These are phyloP conservation scores for Penaeus indicus DNA, from an alignment of 1,140 invertebrate genomes.

Conservation along the genomic window DNA sequence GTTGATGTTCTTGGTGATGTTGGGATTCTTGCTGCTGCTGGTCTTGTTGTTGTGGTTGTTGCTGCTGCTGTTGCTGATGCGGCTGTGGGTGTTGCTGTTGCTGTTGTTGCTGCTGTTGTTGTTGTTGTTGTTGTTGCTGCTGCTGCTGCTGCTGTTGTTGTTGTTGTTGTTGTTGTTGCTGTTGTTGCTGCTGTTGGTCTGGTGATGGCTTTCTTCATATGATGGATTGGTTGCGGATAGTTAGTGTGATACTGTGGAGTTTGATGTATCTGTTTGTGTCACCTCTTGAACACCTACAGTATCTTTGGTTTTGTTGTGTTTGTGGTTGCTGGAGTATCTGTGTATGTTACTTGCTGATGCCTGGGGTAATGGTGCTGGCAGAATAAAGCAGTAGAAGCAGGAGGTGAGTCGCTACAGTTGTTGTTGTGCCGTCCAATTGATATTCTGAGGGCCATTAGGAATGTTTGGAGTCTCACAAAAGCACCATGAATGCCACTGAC, in stretches of 20 bases:
- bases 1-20: not conserved
- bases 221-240: constrained; percentile 49
- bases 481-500: constrained; percentile 66
- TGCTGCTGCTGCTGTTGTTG: constrained; percentile 26
- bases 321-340: constrained; percentile 47
- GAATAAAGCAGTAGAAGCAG: constrained; percentile 16
- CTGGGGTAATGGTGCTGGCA: constrained; percentile 1
- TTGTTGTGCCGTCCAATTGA: constrained; percentile 26
- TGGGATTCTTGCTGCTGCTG: not conserved
- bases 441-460: constrained; percentile 33
- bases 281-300: constrained; percentile 49
- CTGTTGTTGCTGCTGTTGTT: not conserved
- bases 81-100: not conserved
- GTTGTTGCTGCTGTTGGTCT: constrained; percentile 9
- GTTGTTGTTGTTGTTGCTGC: constrained; percentile 32
- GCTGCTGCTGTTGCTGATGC: constrained; percentile 11
- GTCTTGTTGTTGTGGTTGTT: not conserved
- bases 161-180: constrained; percentile 29
- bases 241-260: constrained; percentile 43
- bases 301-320: constrained; percentile 32
- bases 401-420: constrained; percentile 15
- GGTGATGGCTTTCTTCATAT: constrained; percentile 47
- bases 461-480: constrained; percentile 62
- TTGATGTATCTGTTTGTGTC: constrained; percentile 44
- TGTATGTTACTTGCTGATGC: constrained; percentile 52